Evolutionary conservation across 92 coral and sea anemone species (phyloP), one percentile per base, ranked within the genome.

Genomic region (Actinernus sp.): DNA sequence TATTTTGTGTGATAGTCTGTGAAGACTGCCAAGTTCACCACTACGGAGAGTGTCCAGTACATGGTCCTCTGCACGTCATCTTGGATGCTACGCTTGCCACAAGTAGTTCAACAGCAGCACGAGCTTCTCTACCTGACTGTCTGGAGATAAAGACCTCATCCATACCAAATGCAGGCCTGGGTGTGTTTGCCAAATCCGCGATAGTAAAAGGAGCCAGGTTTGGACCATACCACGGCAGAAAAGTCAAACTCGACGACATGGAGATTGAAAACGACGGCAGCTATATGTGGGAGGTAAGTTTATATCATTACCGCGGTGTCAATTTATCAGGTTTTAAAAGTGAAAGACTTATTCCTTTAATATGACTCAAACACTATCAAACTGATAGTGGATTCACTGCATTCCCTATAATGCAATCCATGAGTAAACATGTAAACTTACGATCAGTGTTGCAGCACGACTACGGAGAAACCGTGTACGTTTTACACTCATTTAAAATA

Each of bases 241-340:
- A 88, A 61, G 59, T 72, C 13, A 65, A 67, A 50, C 66, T 58
- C 17, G 63, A 53, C 23, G 52, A 67, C 21, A 26, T 16, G 17
- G 28, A 20, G 63, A 38, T 60, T 61, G 86, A 71, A 43, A 83
- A 61, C 19, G 74, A 83, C 47, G 83, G 86, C 5, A 71, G 86
- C 29, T 88, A 88, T 55, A 76, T 83, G 81, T 88, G 89, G 93
- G 93, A 88, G 93, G 93, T 88, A 82, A 24, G n/a, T n/a, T n/a
- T n/a, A n/a, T n/a, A n/a, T n/a, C n/a, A n/a, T n/a, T n/a, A n/a
- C n/a, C n/a, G n/a, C n/a, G n/a, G n/a, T n/a, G n/a, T n/a, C n/a
- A n/a, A n/a, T n/a, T n/a, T n/a, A n/a, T n/a, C n/a, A n/a, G n/a
- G n/a, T n/a, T n/a, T n/a, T n/a, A n/a, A n/a, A n/a, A n/a, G n/a